Base-by-base conservation (phyloP, 2,113 vertebrate genomes). In the Mola mola region DNA sequence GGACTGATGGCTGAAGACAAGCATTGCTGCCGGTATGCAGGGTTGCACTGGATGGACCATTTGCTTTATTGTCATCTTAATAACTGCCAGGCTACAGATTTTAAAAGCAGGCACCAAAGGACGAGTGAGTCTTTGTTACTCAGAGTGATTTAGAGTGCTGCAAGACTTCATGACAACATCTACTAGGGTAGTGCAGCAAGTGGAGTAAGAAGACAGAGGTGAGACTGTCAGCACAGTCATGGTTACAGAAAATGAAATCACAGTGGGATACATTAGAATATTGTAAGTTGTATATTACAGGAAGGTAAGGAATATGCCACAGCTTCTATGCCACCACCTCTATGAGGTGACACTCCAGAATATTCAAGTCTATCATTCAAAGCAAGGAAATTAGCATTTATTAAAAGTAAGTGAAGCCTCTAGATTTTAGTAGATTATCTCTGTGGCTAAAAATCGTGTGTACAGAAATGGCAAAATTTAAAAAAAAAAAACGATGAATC, bases 401-500 rank as follows among this genome's bases (percentile, higher is more conserved):
- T 6, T 52, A 49, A 42, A 36, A 49, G 52, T 72, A 16, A 47
- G 25, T 58, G n/a, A 64, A 38, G 21, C 21, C 66, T 8, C 1
- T 12, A 9, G 33, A 13, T 36, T 34, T 51, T 8, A 41, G 15
- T 12, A 15, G 33, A 37, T 41, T 25, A 43, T 26, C 7, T 26
- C 20, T 36, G 50, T 17, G 0, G 1, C 43, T 62, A 33, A 36
- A 62, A 42, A 40, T 29, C 25, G 57, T 25, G 4, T 21, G 29
- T 6, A 71, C 16, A 49, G 29, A 53, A 29, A 56, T n/a, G n/a
- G n/a, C 11, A 36, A 43, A 19, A 33, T 3, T 51, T 11, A 56
- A 50, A 57, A 13, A 1, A 42, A 65, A 67, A 57, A 58, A 55
- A 68, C 49, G 1, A 22, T 6, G 42, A 80, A 70, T 75, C 50